A percentile compares a stretch with the other conserved stretches of the same genome.
Conservation (phyloP, 1,140 invertebrate genomes). For the Mamestra configurata region DNA sequence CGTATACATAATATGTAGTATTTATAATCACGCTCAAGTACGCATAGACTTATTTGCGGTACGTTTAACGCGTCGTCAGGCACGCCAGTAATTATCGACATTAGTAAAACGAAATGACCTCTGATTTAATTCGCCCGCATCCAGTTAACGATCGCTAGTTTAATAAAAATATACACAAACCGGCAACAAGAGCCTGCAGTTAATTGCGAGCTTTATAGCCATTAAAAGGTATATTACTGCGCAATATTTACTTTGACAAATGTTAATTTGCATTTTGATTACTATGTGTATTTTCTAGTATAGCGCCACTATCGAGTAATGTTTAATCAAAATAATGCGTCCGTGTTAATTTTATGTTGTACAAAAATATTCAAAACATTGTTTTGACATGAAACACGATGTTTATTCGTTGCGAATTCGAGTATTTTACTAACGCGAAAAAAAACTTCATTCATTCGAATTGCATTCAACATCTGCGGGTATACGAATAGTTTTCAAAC, state of each 20-base stretch:
- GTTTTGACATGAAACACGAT: background rate
- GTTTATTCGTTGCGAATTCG: background rate
- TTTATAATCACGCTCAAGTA: background rate
- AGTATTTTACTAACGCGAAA: conserved; percentile 1
- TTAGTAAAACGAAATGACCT: conserved; percentile 64
- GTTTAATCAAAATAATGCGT: conserved; percentile 19
- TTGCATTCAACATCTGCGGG: background rate
- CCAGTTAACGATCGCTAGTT: conserved; percentile 58
- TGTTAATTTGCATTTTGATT: conserved; percentile 53
- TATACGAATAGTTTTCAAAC: conserved; percentile 10
- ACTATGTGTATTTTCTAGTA: conserved; percentile 24
- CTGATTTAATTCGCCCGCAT: conserved; percentile 64
- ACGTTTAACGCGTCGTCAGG: conserved; percentile 30
- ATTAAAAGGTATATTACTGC: conserved; percentile 51
- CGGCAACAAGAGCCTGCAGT: conserved; percentile 46
- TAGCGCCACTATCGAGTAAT: background rate
- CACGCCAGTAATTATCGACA: conserved; percentile 59
- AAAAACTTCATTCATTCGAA: background rate
- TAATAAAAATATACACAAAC: conserved; percentile 58
- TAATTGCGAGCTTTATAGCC: conserved; percentile 59
- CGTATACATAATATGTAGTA: background rate
- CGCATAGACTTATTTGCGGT: background rate
- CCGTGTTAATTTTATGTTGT: background rate
- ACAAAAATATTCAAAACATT: background rate
- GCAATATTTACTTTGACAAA: conserved; percentile 51